Evolutionary conservation across 2,888 invertebrate genomes (phyloP), one percentile per base, ranked within the genome.

Genomic region (Thelaira solivaga): DNA sequence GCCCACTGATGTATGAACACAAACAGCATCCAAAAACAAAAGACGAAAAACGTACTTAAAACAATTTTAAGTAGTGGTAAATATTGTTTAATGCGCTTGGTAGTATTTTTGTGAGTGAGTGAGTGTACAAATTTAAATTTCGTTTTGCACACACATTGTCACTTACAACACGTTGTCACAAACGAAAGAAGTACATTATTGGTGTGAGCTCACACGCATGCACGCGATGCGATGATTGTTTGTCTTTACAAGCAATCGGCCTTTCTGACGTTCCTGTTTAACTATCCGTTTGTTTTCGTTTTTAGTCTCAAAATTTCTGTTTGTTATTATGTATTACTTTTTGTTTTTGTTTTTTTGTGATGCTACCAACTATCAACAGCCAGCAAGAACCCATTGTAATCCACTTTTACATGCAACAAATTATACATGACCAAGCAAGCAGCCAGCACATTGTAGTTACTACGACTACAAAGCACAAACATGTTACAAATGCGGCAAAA

Each of bases 361-460:
- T 73, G 43, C 72, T 67, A 73, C 51, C 65, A 71, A 47, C 39
- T 29, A 47, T 8, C 39, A 45, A 47, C 36, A 31, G 7, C 2
- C 5, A 11, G 24, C 18, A 39, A 8, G n/a, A 7, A 39, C 49
- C 64, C 47, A 53, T 73, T 74, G 69, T 71, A 67, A 65, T 69
- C 69, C 73, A 78, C 68, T 74, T n/a, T n/a, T 78, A 69, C 74
- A 78, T 74, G 78, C 78, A 74, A 78, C 78, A 78, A 78, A 78
- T 78, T 78, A 55, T 74, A 55, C 65, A 76, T 47, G 67, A 41
- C 76, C 76, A 72, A 72, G 61, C n/a, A n/a, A n/a, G n/a, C n/a
- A n/a, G n/a, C n/a, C n/a, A n/a, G n/a, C 67, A 61, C 76, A 61
- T 43, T 51, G 49, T 59, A n/a, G n/a, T n/a, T n/a, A n/a, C n/a